Base-by-base conservation (phyloP, 2,888 invertebrate genomes). In the Campaea margaritaria region DNA sequence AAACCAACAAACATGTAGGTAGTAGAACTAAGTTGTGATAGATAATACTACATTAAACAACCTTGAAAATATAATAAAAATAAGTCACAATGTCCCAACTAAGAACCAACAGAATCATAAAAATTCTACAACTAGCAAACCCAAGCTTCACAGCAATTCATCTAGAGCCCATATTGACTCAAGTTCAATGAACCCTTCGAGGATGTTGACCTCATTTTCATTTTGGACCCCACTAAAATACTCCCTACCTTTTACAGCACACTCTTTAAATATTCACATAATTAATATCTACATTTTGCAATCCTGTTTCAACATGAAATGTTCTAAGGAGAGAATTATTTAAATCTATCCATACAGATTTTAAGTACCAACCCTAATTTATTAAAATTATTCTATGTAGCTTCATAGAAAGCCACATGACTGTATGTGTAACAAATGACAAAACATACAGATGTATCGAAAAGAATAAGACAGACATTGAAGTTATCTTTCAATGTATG, bases 201-300 rank as follows among this genome's bases (percentile, higher is more conserved):
- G 74, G 67, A 67, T 74, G 72, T 66, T 80, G 76, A 79, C 76
- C 80, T 68, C 70, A 72, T 74, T 71, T 72, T 70, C 66, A 69
- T 70, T 68, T 54, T 65, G 67, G 65, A 64, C 67, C 67, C 68
- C 57, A 64, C 48, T 52, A 28, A 58, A 55, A 42, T 38, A 53
- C 28, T 61, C 64, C 64, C 59, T 48, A 59, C 51, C 55, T 57
- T 56, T 43, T 45, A 60, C 58, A 49, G 43, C 57, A 59, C 52
- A 54, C 55, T 44, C 53, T 51, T 57, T 47, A 49, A 62, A 58
- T 46, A 62, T 62, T 48, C 58, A 64, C 47, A 60, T 58, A 55
- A 50, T 39, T 50, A 61, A 61, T 59, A 62, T 60, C 63, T 64
- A 50, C 61, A 58, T 34, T 45, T 45, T 16, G 44, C 27, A 28